phyloP scores from a whole-genome alignment of 2,113 vertebrate species.

The Balaenoptera acutorostrata region DNA sequence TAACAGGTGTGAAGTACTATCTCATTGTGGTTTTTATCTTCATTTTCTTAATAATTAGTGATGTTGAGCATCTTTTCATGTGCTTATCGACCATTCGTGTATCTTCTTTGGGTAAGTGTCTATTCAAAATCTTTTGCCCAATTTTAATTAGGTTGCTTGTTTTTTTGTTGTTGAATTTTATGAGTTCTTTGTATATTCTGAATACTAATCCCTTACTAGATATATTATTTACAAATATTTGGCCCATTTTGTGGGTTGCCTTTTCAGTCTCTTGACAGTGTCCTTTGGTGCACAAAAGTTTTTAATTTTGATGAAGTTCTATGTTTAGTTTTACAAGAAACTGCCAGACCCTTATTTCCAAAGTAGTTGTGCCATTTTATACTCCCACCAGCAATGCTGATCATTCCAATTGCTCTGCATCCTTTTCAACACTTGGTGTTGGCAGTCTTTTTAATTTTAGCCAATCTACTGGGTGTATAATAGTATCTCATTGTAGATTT shows the following conservation, averaged over 20 bases:
- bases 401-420: neutral
- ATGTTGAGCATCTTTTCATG: neutral
- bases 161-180: neutral
- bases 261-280: neutral
- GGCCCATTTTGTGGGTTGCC: neutral
- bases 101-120: neutral
- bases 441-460: neutral
- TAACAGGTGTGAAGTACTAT: neutral
- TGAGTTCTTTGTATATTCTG: neutral
- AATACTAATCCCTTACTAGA: neutral
- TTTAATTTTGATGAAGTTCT: neutral
- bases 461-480: neutral
- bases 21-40: neutral
- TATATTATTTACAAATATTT: neutral
- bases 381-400: neutral
- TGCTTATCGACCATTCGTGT: neutral
- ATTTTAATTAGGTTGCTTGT: neutral
- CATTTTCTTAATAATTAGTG: neutral
- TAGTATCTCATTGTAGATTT: neutral
- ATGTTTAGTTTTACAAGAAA: neutral
- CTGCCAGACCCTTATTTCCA: neutral
- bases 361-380: neutral
- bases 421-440: neutral
- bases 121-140: neutral
- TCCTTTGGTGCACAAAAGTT: neutral